Evolutionary conservation across 2,888 invertebrate genomes (phyloP), one percentile per base, ranked within the genome.

Genomic region (Parnassius glacialis): DNA sequence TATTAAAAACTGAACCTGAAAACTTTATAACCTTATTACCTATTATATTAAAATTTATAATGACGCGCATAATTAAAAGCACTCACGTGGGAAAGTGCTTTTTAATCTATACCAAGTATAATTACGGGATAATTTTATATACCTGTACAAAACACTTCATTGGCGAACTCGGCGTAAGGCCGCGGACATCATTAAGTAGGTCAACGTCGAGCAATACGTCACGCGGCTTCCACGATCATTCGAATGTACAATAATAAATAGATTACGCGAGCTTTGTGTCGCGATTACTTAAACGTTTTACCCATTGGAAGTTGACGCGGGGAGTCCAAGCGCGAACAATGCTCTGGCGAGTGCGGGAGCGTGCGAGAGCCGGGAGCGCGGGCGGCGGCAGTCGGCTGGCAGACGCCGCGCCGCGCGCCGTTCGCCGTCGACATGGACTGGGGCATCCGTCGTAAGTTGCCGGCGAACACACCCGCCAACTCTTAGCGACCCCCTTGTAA

Each of bases 371-470:
- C 74, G 80, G 84, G 80, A 85, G 83, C 47, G 47, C 47, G 80
- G 84, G 82, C 56, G 85, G 85, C 90, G 88, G 87, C 91, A 91
- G 90, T 91, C 84, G 85, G 73, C 75, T 81, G 81, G 81, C 78
- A 81, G 85, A 84, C 87, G 85, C 79, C 84, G 85, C 85, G 85
- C 81, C 84, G 87, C 85, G 87, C 82, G 81, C 80, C 81, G 79
- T 78, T 71, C 70, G 70, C 74, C 76, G 70, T 72, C 80, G 84
- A 79, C 82, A 91, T 91, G 91, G 90, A 91, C 81, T 91, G 91
- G 91, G 91, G 91, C 85, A 88, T 91, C 78, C 91, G 90, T 74
- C 91, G 91, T 91, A 90, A 91, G 91, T 91, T 86, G 64, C 51
- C 64, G 16, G 13, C 34, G 34, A 34, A 34, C 34, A 34, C 34